Evolutionary conservation across 2,113 vertebrate species (phyloP).

Genomic region (Gnathonemus echidnorhynchus): DNA sequence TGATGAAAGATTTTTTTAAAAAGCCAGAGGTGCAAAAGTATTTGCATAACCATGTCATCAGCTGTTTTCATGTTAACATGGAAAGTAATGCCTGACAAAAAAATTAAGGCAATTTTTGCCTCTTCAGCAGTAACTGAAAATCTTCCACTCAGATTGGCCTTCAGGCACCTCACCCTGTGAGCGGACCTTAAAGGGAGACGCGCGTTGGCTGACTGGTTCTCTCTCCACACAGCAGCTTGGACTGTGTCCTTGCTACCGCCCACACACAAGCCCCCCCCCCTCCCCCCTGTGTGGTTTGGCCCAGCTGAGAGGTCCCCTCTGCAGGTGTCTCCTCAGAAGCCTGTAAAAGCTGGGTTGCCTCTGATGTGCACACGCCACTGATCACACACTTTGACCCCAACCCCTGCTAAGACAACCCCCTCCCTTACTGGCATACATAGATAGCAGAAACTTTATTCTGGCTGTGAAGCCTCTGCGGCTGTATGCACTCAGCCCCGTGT

Average conservation of each 20-base stretch:
- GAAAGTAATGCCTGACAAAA: background rate
- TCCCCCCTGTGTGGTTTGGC: background rate
- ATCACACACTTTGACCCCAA: constrained; percentile 6
- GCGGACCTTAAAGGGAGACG: background rate
- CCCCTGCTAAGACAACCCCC: background rate
- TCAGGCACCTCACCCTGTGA: background rate
- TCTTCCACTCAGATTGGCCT: background rate
- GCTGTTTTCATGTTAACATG: background rate
- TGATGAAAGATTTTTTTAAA: constrained; percentile 8
- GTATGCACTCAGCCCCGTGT: background rate
- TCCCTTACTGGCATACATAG: background rate
- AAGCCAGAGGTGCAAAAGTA: background rate
- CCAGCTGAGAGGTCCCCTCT: constrained; percentile 4
- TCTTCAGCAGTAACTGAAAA: background rate
- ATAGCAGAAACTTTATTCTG: background rate
- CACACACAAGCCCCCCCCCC: background rate
- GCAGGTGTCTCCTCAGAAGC: constrained; percentile 11
- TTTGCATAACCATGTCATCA: background rate
- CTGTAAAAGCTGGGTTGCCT: background rate
- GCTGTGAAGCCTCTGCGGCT: background rate
- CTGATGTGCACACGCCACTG: background rate
- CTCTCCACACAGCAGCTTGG: background rate
- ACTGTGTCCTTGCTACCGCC: background rate
- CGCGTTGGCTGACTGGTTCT: background rate
- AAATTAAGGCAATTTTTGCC: background rate